Percentiles rank a stretch among this genome's conserved stretches.
These are phyloP conservation scores for Scyliorhinus canicula DNA, from an alignment of 2,797 vertebrate genomes.

Conservation along the genomic window DNA sequence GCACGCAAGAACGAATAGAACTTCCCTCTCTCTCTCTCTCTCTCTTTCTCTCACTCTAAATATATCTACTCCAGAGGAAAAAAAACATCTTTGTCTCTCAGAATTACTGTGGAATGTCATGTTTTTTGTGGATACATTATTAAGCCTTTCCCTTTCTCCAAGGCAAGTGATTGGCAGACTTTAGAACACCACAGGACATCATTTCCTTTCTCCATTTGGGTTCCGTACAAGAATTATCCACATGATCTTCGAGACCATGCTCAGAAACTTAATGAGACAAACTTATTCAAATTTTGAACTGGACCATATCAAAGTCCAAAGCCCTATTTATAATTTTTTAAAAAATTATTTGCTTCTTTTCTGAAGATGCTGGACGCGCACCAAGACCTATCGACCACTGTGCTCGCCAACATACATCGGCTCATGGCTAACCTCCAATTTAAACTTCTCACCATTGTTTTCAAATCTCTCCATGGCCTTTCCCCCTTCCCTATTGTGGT, in stretches of 20 bases:
- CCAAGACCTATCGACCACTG: neutral
- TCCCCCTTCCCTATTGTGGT: too few species aligned
- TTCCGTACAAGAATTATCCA: neutral
- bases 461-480: neutral
- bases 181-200: neutral
- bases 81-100: conserved; percentile 11
- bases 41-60: neutral
- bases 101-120: conserved; percentile 1
- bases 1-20: conserved; percentile 27
- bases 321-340: neutral
- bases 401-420: too few species aligned
- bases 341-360: neutral
- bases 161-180: neutral
- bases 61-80: conserved; percentile 23
- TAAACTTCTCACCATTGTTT: neutral
- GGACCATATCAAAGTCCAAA: neutral
- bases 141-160: neutral
- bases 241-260: neutral
- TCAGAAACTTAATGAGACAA: neutral
- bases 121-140: neutral
- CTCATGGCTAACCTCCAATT: neutral
- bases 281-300: neutral
- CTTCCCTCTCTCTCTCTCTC: neutral
- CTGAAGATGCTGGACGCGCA: neutral
- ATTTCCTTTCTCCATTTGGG: neutral